phyloP scores from a whole-genome alignment of 2,888 invertebrate genomes.

The Pseudococcus jackbeardsleyi region DNA sequence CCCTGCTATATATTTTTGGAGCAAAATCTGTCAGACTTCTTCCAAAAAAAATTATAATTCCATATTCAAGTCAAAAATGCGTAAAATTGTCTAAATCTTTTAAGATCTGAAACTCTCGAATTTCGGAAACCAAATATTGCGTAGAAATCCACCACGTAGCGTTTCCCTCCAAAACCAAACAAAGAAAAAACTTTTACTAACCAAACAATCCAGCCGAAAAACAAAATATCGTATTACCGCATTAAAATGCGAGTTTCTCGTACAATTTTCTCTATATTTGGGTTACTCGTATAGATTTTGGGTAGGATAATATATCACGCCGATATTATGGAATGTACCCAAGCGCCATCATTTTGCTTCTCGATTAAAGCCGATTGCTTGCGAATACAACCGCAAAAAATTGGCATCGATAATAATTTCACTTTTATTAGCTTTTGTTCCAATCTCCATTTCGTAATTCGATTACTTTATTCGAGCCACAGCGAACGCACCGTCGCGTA shows the following conservation, averaged over 20 bases:
- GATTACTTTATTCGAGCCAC: conserved; percentile 10
- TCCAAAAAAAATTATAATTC: too few relatives aligned
- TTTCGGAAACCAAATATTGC: neutral
- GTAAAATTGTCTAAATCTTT: neutral
- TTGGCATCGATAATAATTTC: conserved; percentile 38
- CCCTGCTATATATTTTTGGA: too few relatives aligned
- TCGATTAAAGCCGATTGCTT: neutral
- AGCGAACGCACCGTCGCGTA: neutral
- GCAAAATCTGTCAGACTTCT: too few relatives aligned
- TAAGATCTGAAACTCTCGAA: neutral
- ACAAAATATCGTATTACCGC: neutral
- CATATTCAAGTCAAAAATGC: too few relatives aligned
- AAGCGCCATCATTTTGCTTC: neutral
- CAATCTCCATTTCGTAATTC: conserved; percentile 16
- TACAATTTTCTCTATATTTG: neutral
- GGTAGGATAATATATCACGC: neutral
- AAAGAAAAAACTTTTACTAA: conserved; percentile 1
- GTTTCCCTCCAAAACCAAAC: neutral
- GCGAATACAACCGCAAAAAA: conserved; percentile 18
- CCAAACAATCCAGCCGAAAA: neutral
- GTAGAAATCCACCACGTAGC: neutral
- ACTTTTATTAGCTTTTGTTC: conserved; percentile 41
- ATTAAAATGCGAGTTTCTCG: neutral
- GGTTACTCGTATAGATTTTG: conserved; percentile 8
- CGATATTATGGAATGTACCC: neutral